Conservation (phyloP, 2,113 vertebrate genomes). For the Xiphorhynchus elegans region DNA sequence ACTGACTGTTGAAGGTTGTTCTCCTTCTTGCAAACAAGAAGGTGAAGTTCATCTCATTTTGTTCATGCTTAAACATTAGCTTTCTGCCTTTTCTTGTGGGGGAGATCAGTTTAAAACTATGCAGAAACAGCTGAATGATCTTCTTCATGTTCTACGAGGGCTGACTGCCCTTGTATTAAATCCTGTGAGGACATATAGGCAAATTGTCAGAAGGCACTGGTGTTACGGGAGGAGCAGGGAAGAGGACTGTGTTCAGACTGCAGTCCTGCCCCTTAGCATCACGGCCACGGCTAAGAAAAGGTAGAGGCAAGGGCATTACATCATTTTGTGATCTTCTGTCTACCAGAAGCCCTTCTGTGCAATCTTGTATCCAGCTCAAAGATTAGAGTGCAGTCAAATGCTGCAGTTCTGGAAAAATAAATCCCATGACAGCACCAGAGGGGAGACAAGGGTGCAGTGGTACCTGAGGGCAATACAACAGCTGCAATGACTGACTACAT, state of each 20-base stretch:
- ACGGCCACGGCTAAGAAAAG: not conserved
- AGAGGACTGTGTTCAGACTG: not conserved
- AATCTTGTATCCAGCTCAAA: not conserved
- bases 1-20: not conserved
- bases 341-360: not conserved
- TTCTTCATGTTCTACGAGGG: not conserved
- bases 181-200: accelerated
- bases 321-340: not conserved
- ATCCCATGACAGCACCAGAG: not conserved
- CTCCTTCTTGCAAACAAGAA: not conserved
- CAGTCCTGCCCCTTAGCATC: not conserved
- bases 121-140: not conserved
- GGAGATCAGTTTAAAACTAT: not conserved
- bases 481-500: accelerated
- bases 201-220: not conserved
- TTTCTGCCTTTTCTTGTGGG: not conserved
- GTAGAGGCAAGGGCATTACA: not conserved
- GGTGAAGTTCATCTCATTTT: not conserved
- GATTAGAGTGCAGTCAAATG: not conserved
- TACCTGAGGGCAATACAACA: not conserved
- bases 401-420: not conserved
- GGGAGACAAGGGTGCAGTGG: accelerated
- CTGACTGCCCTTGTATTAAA: not conserved
- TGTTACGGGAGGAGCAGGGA: not conserved
- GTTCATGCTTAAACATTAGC: not conserved